Evolutionary conservation across 2,113 vertebrate species (phyloP).

Genomic region (Nibea coibor): DNA sequence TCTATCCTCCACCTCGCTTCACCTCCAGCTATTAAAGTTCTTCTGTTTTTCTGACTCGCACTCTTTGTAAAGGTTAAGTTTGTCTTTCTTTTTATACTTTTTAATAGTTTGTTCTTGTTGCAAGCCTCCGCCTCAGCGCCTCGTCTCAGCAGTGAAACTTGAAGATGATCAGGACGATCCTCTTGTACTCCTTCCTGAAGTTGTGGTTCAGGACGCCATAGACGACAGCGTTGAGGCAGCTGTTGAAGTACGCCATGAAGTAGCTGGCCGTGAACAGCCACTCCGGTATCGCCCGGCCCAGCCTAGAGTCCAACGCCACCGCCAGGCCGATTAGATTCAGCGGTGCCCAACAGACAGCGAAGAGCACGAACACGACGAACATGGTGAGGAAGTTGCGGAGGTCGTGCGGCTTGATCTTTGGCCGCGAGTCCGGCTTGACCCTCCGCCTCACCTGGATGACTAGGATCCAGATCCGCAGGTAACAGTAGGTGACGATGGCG

Average conservation of each 20-base stretch:
- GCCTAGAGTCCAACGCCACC: conserved; percentile 82
- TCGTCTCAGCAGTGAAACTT: conserved; percentile 80
- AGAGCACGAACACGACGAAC: conserved; percentile 89
- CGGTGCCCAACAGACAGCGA: conserved; percentile 89
- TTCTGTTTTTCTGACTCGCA: conserved; percentile 19
- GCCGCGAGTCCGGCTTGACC: conserved; percentile 82
- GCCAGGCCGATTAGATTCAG: conserved; percentile 87
- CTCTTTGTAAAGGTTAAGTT: conserved; percentile 8
- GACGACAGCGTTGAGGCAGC: conserved; percentile 88
- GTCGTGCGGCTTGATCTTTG: conserved; percentile 86
- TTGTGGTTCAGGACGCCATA: conserved; percentile 88
- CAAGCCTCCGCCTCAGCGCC: not conserved
- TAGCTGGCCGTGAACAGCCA: conserved; percentile 89
- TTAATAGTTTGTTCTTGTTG: not conserved
- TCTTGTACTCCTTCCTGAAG: conserved; percentile 89
- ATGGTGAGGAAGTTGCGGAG: conserved; percentile 88
- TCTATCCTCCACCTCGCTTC: conserved; percentile 12
- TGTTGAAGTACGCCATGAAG: conserved; percentile 91
- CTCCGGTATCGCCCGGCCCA: conserved; percentile 81
- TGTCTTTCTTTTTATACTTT: conserved; percentile 19
- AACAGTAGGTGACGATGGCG: conserved; percentile 86
- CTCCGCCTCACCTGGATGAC: conserved; percentile 84
- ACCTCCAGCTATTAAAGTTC: conserved; percentile 19
- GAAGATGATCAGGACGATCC: conserved; percentile 84
- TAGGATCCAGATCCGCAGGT: conserved; percentile 87